Conservation (phyloP, 2,888 invertebrate species). For the Malacosoma neustria region DNA sequence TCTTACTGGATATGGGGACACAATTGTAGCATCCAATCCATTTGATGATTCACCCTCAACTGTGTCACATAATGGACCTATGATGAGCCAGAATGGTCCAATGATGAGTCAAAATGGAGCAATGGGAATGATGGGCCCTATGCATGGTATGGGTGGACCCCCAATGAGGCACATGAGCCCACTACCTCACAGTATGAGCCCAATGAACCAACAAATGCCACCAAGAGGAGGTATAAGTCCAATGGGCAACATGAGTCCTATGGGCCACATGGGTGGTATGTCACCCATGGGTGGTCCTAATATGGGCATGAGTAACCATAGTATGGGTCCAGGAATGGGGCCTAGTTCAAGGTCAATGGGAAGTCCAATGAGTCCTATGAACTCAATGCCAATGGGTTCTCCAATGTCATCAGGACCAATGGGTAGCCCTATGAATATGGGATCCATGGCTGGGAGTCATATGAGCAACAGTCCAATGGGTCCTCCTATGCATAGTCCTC, state of each 20-base stretch:
- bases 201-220: slow-evolving; percentile 78
- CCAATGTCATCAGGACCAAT: slow-evolving; percentile 81
- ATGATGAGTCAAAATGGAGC: slow-evolving; percentile 81
- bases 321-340: slow-evolving; percentile 76
- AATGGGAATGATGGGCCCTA: slow-evolving; percentile 78
- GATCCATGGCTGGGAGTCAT: slow-evolving; percentile 75
- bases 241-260: slow-evolving; percentile 83
- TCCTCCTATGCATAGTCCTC: slow-evolving; percentile 83
- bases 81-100: slow-evolving; percentile 78
- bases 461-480: slow-evolving; percentile 85
- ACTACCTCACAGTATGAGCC: slow-evolving; percentile 74
- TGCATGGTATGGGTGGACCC: slow-evolving; percentile 77
- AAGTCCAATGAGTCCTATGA: slow-evolving; percentile 85
- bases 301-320: slow-evolving; percentile 79
- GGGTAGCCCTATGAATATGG: slow-evolving; percentile 84
- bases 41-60: slow-evolving; percentile 92
- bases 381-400: slow-evolving; percentile 81
- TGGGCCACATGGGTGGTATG: slow-evolving; percentile 79
- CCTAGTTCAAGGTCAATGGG: slow-evolving; percentile 77
- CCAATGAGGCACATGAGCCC: slow-evolving; percentile 81
- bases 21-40: slow-evolving; percentile 95
- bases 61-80: slow-evolving; percentile 74
- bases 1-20: slow-evolving; percentile 92
- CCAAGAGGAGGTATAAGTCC: slow-evolving; percentile 78
- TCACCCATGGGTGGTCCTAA: slow-evolving; percentile 83